A percentile compares a stretch with the other conserved stretches of the same genome.
These are phyloP conservation scores for Criorhina ranunculi DNA, from an alignment of 2,888 invertebrate species.

Conservation along the genomic window DNA sequence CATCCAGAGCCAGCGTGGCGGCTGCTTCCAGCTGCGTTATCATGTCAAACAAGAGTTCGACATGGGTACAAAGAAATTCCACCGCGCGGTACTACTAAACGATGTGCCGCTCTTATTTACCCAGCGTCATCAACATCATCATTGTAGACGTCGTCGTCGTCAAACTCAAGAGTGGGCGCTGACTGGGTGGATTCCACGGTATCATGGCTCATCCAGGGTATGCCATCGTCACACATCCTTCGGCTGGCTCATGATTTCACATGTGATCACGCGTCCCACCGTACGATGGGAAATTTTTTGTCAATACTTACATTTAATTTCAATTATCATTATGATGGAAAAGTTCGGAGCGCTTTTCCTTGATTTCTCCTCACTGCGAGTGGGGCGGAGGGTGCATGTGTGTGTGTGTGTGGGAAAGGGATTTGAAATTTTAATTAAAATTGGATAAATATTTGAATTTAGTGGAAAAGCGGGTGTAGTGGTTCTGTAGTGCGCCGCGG, in stretches of 20 bases:
- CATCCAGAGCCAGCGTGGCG: slow-evolving; percentile 26
- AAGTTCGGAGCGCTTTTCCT: slow-evolving; percentile 51
- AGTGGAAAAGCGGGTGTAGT: slow-evolving; percentile 31
- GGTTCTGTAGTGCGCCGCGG: slow-evolving; percentile 17
- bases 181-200: slow-evolving; percentile 25
- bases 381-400: neutral
- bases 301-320: slow-evolving; percentile 77
- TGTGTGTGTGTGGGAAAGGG: slow-evolving; percentile 42
- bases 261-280: slow-evolving; percentile 28
- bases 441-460: slow-evolving; percentile 75
- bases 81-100: slow-evolving; percentile 67
- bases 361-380: slow-evolving; percentile 10
- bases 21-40: slow-evolving; percentile 73
- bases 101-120: slow-evolving; percentile 72
- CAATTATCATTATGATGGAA: slow-evolving; percentile 74
- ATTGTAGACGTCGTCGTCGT: slow-evolving; percentile 35
- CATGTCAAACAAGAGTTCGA: slow-evolving; percentile 74
- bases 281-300: slow-evolving; percentile 69
- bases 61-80: slow-evolving; percentile 71
- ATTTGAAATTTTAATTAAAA: slow-evolving; percentile 77
- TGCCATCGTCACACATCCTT: slow-evolving; percentile 60
- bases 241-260: slow-evolving; percentile 37
- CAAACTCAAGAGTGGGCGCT: slow-evolving; percentile 14
- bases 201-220: slow-evolving; percentile 53
- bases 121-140: slow-evolving; percentile 72